Evolutionary conservation across 2,888 invertebrate species (phyloP).

Genomic region (Piscicola geometra): DNA sequence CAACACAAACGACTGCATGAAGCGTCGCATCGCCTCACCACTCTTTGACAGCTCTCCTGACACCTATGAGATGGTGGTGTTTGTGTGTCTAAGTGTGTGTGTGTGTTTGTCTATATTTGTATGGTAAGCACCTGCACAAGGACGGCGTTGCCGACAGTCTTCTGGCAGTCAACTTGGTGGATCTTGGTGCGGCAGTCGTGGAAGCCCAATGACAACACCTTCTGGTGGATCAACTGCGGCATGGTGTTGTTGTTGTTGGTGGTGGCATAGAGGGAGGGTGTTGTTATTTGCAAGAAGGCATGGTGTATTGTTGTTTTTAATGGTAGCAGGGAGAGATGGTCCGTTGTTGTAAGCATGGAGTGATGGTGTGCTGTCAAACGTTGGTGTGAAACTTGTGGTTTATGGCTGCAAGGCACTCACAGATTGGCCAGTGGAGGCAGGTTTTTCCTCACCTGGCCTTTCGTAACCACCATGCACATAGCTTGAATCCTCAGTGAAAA

Average conservation of each 20-base stretch:
- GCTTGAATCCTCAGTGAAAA: constrained; percentile 91
- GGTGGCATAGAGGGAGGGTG: too few species aligned
- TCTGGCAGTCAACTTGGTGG: constrained; percentile 89
- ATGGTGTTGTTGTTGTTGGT: too few species aligned
- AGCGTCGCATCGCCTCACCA: constrained; percentile 91
- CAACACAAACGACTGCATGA: constrained; percentile 94
- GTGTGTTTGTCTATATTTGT: too few species aligned
- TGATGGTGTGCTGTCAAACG: not conserved
- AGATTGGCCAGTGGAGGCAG: constrained; percentile 55
- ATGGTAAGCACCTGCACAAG: constrained; percentile 71
- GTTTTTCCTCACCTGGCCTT: constrained; percentile 66
- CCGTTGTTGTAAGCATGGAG: too few species aligned
- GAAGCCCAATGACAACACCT: constrained; percentile 89
- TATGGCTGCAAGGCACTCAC: constrained; percentile 45
- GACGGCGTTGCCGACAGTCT: constrained; percentile 86
- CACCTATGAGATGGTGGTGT: constrained; percentile 67
- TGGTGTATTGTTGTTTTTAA: too few species aligned
- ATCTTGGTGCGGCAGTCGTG: constrained; percentile 96
- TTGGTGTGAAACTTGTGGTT: not conserved
- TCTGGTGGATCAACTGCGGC: constrained; percentile 88
- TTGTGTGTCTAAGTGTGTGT: too few species aligned
- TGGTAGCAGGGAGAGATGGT: too few species aligned
- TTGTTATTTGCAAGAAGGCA: too few species aligned
- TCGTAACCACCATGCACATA: constrained; percentile 91
- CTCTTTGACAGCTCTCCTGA: constrained; percentile 93